Base-by-base conservation (phyloP, 2,113 vertebrate species). In the Apus apus region DNA sequence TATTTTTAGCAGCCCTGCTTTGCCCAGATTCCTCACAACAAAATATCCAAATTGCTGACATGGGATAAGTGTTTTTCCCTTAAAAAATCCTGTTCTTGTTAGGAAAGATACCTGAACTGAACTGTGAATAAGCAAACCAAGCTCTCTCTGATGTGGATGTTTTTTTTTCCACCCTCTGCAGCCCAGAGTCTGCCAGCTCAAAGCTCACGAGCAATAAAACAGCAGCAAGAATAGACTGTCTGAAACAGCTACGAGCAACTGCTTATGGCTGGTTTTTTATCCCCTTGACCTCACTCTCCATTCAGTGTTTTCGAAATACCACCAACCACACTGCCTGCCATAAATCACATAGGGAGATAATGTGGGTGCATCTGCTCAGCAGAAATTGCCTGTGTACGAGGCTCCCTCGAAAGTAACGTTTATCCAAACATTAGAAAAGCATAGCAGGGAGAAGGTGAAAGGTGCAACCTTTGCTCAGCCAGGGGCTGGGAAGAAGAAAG, bases 231-330 rank as follows among this genome's bases (percentile, higher is more conserved):
- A 70, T 2, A 86, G 73, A 34, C 64, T 74, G 27, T 34, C 19
- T 75, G 48, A 72, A 96, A 87, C 60, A 82, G 74, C 81, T 73
- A 85, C 45, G 50, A 95, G 56, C n/a, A 71, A 76, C 58, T 94
- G 73, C 60, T 83, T 81, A 76, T 9, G 66, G 30, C 23, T 67
- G 17, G 15, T 20, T 0, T 30, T 84, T 58, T 36, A 71, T 20
- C 27, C 58, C 48, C 77, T 85, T 87, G 66, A 79, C 75, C 68
- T 92, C 71, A 10, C 38, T 80, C 75, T 61, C 34, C 18, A 29
- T 56, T 71, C 46, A 21, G 11, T 36, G 50, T 90, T 96, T 65
- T 72, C 73, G 60, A 57, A 93, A 70, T 77, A 90, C 9, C 53
- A 21, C 25, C 9, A 4, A 21, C 25, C 9, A 4, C 43, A 27